These are phyloP conservation scores for Pantelozetes paolii DNA, from an alignment of 2,888 invertebrate species.

Conservation along the genomic window DNA sequence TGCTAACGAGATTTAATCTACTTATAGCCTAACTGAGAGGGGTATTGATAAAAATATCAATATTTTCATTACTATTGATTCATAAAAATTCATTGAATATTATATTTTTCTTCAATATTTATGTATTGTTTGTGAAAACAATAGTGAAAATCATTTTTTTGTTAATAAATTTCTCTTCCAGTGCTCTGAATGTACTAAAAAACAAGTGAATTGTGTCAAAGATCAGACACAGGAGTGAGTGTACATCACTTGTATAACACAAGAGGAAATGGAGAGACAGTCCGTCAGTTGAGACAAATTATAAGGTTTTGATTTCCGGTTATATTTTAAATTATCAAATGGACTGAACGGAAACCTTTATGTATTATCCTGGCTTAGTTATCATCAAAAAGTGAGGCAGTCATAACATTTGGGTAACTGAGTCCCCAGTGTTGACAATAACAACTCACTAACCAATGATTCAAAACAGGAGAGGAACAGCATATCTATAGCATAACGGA, in stretches of 20 bases:
- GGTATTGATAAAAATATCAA: too few relatives aligned
- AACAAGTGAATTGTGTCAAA: background rate
- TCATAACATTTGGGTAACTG: slow-evolving; percentile 30
- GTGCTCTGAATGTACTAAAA: too few relatives aligned
- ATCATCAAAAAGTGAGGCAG: background rate
- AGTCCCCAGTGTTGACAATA: slow-evolving; percentile 1
- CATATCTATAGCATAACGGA: slow-evolving; percentile 2
- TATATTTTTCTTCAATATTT: too few relatives aligned
- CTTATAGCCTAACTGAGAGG: too few relatives aligned
- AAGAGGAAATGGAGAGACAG: slow-evolving; percentile 12
- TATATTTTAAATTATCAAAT: slow-evolving; percentile 33
- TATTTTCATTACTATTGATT: too few relatives aligned
- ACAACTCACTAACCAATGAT: slow-evolving; percentile 8
- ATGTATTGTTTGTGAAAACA: too few relatives aligned
- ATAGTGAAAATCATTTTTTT: too few relatives aligned
- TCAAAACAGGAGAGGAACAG: slow-evolving; percentile 12
- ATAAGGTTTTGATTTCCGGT: slow-evolving; percentile 38
- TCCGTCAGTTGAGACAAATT: slow-evolving; percentile 22
- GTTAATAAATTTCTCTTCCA: too few relatives aligned
- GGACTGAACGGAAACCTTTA: slow-evolving; percentile 31
- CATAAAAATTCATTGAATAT: too few relatives aligned
- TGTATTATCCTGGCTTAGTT: slow-evolving; percentile 3
- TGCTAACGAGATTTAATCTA: too few relatives aligned
- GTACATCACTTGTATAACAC: slow-evolving; percentile 12
- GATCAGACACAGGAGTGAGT: too few relatives aligned